Base-by-base conservation (phyloP, 2,113 vertebrate genomes). In the Phalacrocorax pelagicus region DNA sequence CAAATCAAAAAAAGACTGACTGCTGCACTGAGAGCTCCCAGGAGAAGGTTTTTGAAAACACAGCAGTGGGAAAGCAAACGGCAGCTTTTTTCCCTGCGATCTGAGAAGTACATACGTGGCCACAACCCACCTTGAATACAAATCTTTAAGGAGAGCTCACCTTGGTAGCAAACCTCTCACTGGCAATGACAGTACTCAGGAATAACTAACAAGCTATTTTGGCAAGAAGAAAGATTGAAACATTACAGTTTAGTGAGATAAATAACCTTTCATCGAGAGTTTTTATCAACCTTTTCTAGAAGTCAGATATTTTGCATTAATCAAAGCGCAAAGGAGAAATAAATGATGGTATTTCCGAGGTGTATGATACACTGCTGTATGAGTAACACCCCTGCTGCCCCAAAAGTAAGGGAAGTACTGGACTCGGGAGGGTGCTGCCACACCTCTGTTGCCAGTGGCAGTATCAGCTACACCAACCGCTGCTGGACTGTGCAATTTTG, bases 91-190 rank as follows among this genome's bases (percentile, higher is more conserved):
- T 27, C 32, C 36, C 47, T 36, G 58, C n/a, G 8, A 59, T 42
- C 59, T 63, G 20, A 77, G 34, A 58, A 82, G 13, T 13, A 27
- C 34, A 44, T 30, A 70, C 9, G 7, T 2, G 18, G 51, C 55
- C 85, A 81, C 42, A 73, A 22, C 16, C 26, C 38, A 40, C 34
- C 42, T 0, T 15, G 62, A 95, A 80, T 7, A 47, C 12, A 49
- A 81, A 71, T 23, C 57, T 84, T 75, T 8, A 84, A 63, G 81
- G 57, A 87, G 70, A 95, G 78, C 78, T 95, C 91, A 91, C 89
- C 81, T 92, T 38, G 30, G 70, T 2, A 82, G 84, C 49, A 93
- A 65, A 57, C 40, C 34, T 51, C 9, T 52, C 62, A 58, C 0
- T 77, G 66, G 38, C 58, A 92, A 24, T 47, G 78, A 61, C 62